Percentiles rank a stretch among this genome's conserved stretches.
These are phyloP conservation scores for Melanerpes aurifrons DNA, from an alignment of 2,113 vertebrate genomes.

Conservation along the genomic window DNA sequence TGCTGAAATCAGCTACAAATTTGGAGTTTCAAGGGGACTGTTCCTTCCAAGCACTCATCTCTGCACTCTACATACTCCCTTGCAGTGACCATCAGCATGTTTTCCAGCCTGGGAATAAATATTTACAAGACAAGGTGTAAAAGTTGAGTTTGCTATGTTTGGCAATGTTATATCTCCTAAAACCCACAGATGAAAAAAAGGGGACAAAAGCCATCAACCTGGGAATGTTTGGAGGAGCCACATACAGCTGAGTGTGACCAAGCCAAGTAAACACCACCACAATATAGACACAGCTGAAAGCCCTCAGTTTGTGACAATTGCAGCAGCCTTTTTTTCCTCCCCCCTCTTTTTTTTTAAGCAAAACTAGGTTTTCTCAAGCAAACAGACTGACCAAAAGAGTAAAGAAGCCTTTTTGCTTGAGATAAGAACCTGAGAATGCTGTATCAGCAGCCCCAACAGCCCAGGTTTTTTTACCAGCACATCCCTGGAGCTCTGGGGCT, in stretches of 20 bases:
- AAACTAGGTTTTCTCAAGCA: constrained; percentile 76
- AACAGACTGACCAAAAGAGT: constrained; percentile 64
- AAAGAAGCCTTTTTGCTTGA: constrained; percentile 50
- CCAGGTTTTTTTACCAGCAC: background rate
- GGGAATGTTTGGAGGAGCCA: constrained; percentile 53
- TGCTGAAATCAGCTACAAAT: background rate
- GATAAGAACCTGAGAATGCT: background rate
- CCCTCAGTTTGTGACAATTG: constrained; percentile 77
- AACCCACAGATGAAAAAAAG: constrained; percentile 13
- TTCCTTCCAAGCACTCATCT: background rate
- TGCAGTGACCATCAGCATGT: constrained; percentile 7
- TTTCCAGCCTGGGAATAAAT: constrained; percentile 11
- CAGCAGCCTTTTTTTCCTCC: constrained; percentile 69
- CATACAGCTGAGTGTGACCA: constrained; percentile 67
- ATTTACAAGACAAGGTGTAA: constrained; percentile 69
- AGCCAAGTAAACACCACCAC: constrained; percentile 73
- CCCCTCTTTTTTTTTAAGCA: background rate
- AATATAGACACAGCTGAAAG: constrained; percentile 87
- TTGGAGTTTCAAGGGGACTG: background rate
- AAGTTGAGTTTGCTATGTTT: constrained; percentile 51
- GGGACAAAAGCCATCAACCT: constrained; percentile 20
- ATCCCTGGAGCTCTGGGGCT: background rate
- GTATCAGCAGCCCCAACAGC: background rate
- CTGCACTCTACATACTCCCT: constrained; percentile 27
- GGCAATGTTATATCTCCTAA: constrained; percentile 67